These are phyloP conservation scores for Tenthredo distinguenda DNA, from an alignment of 2,888 invertebrate genomes.

Conservation along the genomic window DNA sequence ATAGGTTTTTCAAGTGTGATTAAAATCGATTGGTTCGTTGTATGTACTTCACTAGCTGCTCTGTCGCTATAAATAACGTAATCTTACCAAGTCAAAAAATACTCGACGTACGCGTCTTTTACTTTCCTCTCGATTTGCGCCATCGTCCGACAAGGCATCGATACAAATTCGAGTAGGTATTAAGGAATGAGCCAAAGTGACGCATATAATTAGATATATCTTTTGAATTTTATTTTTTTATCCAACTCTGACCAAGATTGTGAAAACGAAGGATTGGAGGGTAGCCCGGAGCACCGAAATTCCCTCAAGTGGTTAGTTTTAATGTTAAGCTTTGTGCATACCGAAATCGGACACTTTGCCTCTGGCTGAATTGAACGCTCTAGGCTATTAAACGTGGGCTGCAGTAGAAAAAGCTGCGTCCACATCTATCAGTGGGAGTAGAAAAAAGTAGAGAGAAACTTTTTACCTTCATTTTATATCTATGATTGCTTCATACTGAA, in stretches of 20 bases:
- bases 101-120: background rate
- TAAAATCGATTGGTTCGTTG: conserved; percentile 21
- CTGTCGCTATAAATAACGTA: background rate
- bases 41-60: background rate
- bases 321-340: conserved; percentile 1
- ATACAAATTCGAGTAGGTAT: background rate
- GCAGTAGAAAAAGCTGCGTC: background rate
- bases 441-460: background rate
- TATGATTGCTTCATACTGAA: background rate
- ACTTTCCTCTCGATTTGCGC: background rate
- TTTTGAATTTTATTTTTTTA: background rate
- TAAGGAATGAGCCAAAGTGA: background rate
- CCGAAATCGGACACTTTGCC: conserved; percentile 25
- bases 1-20: conserved; percentile 25
- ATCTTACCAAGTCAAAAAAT: background rate
- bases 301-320: background rate
- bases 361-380: conserved; percentile 21
- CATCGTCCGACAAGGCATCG: background rate
- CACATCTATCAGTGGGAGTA: background rate
- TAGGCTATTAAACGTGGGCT: conserved; percentile 13
- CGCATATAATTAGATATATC: background rate
- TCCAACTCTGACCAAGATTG: background rate
- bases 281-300: background rate
- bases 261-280: background rate
- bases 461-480: background rate